Conservation (phyloP, 1,140 invertebrate genomes). For the Mamestra configurata region DNA sequence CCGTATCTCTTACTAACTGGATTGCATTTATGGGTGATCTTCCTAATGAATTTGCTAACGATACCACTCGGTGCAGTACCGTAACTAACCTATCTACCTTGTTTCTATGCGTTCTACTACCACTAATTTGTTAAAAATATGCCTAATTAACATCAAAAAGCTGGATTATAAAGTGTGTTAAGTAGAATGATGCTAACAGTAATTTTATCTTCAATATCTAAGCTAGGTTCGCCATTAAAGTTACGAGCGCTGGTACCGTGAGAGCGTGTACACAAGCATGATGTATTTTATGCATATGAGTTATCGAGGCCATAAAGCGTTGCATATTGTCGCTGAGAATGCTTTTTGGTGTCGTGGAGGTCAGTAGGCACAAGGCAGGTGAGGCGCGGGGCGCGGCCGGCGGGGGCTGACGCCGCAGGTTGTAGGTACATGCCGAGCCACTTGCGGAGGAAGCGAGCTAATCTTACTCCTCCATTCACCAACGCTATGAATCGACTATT, state of each 20-base stretch:
- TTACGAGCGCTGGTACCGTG: conserved; percentile 34
- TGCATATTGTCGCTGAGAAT: conserved; percentile 64
- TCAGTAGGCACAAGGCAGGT: conserved; percentile 61
- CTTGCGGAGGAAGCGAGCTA: conserved; percentile 43
- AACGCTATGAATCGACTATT: conserved; percentile 7
- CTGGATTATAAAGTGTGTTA: not conserved
- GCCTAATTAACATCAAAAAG: not conserved
- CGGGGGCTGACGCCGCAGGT: conserved; percentile 50
- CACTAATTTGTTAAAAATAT: no score
- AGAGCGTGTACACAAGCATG: conserved; percentile 45
- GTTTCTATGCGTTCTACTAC: not conserved
- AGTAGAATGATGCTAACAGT: not conserved
- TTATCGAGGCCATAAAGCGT: conserved; percentile 65
- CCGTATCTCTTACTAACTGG: no score
- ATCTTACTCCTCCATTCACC: conserved; percentile 45
- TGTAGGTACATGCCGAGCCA: conserved; percentile 11
- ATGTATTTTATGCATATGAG: conserved; percentile 60
- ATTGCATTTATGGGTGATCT: no score
- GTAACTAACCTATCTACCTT: not conserved
- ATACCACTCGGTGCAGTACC: not conserved
- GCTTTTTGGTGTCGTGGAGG: conserved; percentile 63
- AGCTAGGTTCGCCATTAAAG: conserved; percentile 28
- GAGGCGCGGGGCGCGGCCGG: conserved; percentile 39
- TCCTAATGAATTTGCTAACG: not conserved
- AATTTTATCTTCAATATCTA: not conserved